These are phyloP conservation scores for Calyptomena viridis DNA, from an alignment of 2,113 vertebrate species.

Conservation along the genomic window DNA sequence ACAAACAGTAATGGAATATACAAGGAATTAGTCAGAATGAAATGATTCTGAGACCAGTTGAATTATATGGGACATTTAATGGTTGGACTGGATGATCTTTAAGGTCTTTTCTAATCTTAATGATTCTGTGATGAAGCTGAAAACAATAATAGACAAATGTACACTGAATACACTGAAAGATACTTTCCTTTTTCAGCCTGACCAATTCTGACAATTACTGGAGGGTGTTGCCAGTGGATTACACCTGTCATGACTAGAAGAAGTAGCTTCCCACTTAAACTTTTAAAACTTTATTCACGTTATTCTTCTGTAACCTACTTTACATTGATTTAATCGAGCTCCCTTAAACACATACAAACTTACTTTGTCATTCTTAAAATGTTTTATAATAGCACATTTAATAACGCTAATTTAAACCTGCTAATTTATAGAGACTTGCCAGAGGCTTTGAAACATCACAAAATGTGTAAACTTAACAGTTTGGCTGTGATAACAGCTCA, in stretches of 20 bases:
- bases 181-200: neutral
- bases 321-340: slow-evolving; percentile 66
- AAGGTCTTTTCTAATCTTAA: neutral
- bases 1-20: neutral
- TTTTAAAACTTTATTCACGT: slow-evolving; percentile 65
- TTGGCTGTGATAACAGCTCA: slow-evolving; percentile 69
- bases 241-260: slow-evolving; percentile 20
- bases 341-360: slow-evolving; percentile 70
- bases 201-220: neutral
- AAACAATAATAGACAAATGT: neutral
- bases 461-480: slow-evolving; percentile 72
- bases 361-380: slow-evolving; percentile 58
- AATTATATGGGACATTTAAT: neutral
- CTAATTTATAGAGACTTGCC: slow-evolving; percentile 76
- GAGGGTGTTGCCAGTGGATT: slow-evolving; percentile 11
- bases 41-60: neutral
- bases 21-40: neutral
- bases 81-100: neutral
- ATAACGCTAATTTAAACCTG: slow-evolving; percentile 76
- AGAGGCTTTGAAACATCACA: slow-evolving; percentile 69
- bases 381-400: slow-evolving; percentile 76
- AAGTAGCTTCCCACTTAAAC: slow-evolving; percentile 41
- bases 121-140: neutral
- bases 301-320: slow-evolving; percentile 71
- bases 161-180: neutral